These are phyloP conservation scores for Dipodomys ordii DNA, from an alignment of 2,113 vertebrate genomes.

Conservation along the genomic window DNA sequence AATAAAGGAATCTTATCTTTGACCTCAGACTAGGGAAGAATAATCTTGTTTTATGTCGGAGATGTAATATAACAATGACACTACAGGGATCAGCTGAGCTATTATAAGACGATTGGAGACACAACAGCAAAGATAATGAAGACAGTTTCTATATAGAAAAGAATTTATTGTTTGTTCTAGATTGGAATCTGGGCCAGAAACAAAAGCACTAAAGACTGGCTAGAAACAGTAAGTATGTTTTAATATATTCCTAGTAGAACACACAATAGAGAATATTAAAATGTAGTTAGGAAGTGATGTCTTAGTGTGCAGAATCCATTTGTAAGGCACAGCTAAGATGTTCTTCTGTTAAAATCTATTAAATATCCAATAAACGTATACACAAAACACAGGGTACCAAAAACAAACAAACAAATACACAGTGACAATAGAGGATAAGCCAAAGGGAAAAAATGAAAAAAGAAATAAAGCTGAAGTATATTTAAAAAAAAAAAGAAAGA, in stretches of 20 bases:
- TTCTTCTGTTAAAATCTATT: conserved; percentile 29
- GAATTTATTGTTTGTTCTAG: conserved; percentile 74
- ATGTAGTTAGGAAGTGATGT: conserved; percentile 80
- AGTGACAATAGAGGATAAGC: too few species aligned
- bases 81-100: conserved; percentile 54
- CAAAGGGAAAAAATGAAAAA: too few species aligned
- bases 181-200: conserved; percentile 70
- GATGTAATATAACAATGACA: conserved; percentile 77
- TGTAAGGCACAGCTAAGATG: conserved; percentile 67
- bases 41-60: conserved; percentile 56
- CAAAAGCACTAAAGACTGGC: conserved; percentile 68
- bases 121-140: conserved; percentile 78
- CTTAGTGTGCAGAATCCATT: conserved; percentile 76
- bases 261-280: conserved; percentile 78
- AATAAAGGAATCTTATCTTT: conserved; percentile 76
- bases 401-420: too few species aligned
- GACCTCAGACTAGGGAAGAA: conserved; percentile 72
- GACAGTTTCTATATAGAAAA: conserved; percentile 75
- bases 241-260: conserved; percentile 81
- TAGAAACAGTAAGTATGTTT: conserved; percentile 76
- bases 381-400: too few species aligned
- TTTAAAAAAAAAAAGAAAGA: too few species aligned
- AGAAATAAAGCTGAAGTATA: too few species aligned
- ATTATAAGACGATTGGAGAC: conserved; percentile 72
- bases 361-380: too few species aligned